Evolutionary conservation across 1,140 invertebrate genomes (phyloP), one percentile per base, ranked within the genome.

Genomic region (Probaryconus sp.): DNA sequence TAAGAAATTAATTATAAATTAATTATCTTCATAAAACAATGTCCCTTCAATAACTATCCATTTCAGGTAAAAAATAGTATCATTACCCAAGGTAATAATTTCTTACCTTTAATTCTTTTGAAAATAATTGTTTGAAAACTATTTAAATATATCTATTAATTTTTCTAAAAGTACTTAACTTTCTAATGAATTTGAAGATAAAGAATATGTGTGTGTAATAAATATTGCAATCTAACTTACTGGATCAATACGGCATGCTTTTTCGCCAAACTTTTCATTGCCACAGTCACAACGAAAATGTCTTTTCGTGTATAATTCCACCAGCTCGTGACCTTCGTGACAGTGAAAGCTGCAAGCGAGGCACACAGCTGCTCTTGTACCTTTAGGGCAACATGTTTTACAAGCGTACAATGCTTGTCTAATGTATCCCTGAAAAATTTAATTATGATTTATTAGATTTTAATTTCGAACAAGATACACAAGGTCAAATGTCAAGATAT

Each of bases 271-370:
- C 74, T 95, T 96, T 3, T 89, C 89, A 83, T 97, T 99, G 10
- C 98, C 98, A 90, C 98, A 99, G 85, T 99, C 98, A 87, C 98
- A 99, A 30, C 95, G 91, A 79, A 99, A 98, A 83, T 96, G 94
- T 40, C 97, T 91, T 88, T 99, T 99, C 0, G 98, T 99, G 81
- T 99, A 99, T 0, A 99, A 89, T 87, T 99, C 98, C 58, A 98
- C 89, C 1, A 99, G 90, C 13, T 99, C 95, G 88, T 99, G 98
- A 17, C 94, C 95, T 79, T 98, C 97, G 85, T 99, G 98, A 80
- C 98, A 99, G 68, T 93, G 92, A 68, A 96, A 93, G 79, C 94
- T 95, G 84, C 98, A 99, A 9, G 97, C 98, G 3, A 99, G 89
- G 86, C 98, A 99, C 13, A 99, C 86, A 24, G 95, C 97, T 50